Evolutionary conservation across 2,113 vertebrate species (phyloP), one percentile per base, ranked within the genome.

Genomic region (Urocitellus parryii): DNA sequence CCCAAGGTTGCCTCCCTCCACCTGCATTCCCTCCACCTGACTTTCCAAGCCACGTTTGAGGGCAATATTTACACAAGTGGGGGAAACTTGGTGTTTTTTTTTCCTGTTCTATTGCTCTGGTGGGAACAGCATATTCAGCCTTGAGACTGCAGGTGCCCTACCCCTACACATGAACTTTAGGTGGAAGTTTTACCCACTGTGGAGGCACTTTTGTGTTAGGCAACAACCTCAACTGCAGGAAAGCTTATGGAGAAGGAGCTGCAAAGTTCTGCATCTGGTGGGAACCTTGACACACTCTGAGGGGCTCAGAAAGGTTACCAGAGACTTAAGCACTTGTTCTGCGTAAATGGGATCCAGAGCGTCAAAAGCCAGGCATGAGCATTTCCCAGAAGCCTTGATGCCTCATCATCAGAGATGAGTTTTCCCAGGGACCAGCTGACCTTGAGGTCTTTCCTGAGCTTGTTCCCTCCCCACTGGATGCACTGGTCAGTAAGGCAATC

Each of bases 1-100:
- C 34, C 29, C 56, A 80, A 27, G 37, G 11, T 39, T 39, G 25
- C 7, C 25, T n/a, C 11, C 45, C n/a, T 91, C 24, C 14, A n/a
- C n/a, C 22, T 63, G 9, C 20, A 51, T 72, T 84, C 32, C 93
- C n/a, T n/a, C n/a, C n/a, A n/a, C 34, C 1, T 42, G 42, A 67
- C 63, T 88, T 85, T 88, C 42, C 24, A 87, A 94, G 65, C n/a
- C 8, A 24, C 29, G 4, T 84, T 94, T 91, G 45, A 79, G 72
- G 51, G 39, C 67, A 72, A 67, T 27, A 51, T 84, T 82, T 65
- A 65, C 25, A 63, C 70, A 67, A 72, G 29, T 81, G 82, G 32
- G 11, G 79, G 53, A 74, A 95, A 70, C 32, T 7, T 84, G 68
- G 18, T 61, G 53, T 61, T 74, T 25, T 70, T 73, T 56, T 56